These are phyloP conservation scores for Lepidocolaptes lacrymiger DNA, from an alignment of 2,797 vertebrate genomes.

Conservation along the genomic window DNA sequence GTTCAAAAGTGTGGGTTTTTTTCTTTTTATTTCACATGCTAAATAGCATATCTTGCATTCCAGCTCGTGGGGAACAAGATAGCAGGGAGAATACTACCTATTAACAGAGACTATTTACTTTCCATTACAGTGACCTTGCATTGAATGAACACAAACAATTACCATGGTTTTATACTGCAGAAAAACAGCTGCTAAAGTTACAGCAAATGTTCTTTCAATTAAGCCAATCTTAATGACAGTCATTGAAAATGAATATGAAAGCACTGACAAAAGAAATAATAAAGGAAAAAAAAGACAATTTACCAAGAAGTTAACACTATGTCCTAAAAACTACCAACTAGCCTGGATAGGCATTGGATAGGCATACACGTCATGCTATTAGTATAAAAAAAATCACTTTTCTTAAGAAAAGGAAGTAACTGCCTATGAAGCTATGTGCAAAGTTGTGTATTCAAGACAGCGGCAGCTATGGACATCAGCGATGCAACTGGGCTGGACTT, in stretches of 20 bases:
- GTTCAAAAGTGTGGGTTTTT: background rate
- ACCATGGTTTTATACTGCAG: conserved; percentile 26
- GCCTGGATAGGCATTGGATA: background rate
- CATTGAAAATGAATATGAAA: conserved; percentile 47
- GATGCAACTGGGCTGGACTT: background rate
- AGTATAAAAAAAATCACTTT: background rate
- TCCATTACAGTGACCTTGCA: conserved; percentile 41
- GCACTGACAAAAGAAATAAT: background rate
- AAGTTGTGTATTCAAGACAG: background rate
- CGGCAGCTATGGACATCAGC: background rate
- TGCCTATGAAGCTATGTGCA: background rate
- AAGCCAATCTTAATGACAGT: conserved; percentile 65
- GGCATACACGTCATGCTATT: background rate
- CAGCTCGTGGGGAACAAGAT: background rate
- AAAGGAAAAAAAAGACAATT: background rate
- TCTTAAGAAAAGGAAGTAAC: background rate
- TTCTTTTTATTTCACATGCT: background rate
- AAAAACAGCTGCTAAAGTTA: conserved; percentile 70
- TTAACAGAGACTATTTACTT: conserved; percentile 58
- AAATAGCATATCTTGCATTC: background rate
- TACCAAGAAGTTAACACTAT: background rate
- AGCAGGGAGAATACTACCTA: conserved; percentile 26
- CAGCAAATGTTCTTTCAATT: conserved; percentile 69
- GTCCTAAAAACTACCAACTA: conserved; percentile 7
- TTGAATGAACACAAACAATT: conserved; percentile 51